Conservation (phyloP, 2,888 invertebrate species). For the Ecliptopera silaceata region DNA sequence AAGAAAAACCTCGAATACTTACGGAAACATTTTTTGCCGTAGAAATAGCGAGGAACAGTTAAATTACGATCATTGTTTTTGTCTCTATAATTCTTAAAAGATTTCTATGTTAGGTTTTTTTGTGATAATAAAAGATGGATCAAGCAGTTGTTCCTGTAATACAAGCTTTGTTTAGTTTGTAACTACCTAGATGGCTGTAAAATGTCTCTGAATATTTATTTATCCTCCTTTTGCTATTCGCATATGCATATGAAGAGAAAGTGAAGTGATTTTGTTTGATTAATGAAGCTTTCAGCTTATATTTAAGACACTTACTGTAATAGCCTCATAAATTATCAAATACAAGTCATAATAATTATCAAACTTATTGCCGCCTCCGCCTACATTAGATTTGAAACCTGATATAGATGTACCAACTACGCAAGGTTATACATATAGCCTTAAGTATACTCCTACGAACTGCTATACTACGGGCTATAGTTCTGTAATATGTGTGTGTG, state of each 20-base stretch:
- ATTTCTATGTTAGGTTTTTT: too few relatives aligned
- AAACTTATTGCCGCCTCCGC: conserved; percentile 2
- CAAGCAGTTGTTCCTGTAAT: too few relatives aligned
- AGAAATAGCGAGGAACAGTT: not conserved
- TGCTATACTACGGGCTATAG: not conserved
- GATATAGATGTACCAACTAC: conserved; percentile 3
- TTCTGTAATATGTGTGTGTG: not conserved
- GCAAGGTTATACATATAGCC: conserved; percentile 9
- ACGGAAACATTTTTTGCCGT: not conserved
- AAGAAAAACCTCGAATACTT: too few relatives aligned
- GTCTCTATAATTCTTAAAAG: too few relatives aligned
- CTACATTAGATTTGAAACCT: conserved; percentile 15
- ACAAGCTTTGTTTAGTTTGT: too few relatives aligned
- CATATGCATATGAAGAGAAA: too few relatives aligned
- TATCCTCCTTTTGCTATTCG: too few relatives aligned
- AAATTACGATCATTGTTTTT: too few relatives aligned
- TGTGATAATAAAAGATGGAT: too few relatives aligned
- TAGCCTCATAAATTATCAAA: not conserved
- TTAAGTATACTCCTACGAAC: not conserved
- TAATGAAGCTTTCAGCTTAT: not conserved
- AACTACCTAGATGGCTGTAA: too few relatives aligned
- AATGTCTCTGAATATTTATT: too few relatives aligned
- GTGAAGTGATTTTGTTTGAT: not conserved
- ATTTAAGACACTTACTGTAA: not conserved
- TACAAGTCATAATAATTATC: conserved; percentile 1